Percentiles rank a stretch among this genome's conserved stretches.
Conservation (phyloP, 2,113 vertebrate genomes). For the Rhineura floridana region DNA sequence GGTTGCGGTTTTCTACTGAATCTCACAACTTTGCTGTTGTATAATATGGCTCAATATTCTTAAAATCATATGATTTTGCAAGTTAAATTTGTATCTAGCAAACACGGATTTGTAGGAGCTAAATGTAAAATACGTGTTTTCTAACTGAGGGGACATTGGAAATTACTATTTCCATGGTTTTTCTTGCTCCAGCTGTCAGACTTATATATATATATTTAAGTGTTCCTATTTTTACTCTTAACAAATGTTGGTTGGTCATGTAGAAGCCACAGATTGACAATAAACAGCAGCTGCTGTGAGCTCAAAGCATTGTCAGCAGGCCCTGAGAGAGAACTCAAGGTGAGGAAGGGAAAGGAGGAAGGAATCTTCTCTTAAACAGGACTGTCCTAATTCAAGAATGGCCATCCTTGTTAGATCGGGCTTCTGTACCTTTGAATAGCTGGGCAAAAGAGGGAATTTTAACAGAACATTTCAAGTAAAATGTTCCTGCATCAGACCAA, state of each 20-base stretch:
- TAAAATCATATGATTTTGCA: neutral
- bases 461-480: neutral
- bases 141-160: slow-evolving; percentile 9
- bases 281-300: slow-evolving; percentile 19
- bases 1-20: neutral
- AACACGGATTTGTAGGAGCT: neutral
- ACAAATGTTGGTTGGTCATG: slow-evolving; percentile 32
- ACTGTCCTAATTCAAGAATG: neutral
- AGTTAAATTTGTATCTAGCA: neutral
- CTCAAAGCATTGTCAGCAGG: neutral
- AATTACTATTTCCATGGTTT: neutral
- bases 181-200: neutral
- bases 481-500: no score
- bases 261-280: slow-evolving; percentile 9
- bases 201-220: neutral
- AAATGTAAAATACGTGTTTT: neutral
- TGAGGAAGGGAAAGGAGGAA: neutral
- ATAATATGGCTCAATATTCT: neutral
- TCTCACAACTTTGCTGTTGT: neutral
- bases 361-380: neutral
- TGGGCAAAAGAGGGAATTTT: neutral
- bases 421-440: neutral
- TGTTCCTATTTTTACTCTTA: slow-evolving; percentile 32
- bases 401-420: neutral
- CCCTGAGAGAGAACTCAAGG: neutral